Evolutionary conservation across 2,113 vertebrate species (phyloP).

Genomic region (Vulpes lagopus): DNA sequence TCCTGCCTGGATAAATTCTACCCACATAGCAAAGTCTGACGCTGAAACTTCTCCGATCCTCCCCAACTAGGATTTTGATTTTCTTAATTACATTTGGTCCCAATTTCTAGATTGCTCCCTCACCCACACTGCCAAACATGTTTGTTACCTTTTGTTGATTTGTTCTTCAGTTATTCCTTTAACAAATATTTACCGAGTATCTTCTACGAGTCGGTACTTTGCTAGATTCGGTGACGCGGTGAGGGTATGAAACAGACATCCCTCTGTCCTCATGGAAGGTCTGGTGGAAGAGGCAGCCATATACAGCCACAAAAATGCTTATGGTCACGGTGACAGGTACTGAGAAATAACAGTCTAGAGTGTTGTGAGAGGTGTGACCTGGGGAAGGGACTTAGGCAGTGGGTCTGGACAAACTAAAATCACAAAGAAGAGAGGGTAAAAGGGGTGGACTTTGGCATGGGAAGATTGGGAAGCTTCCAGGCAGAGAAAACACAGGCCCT

Average conservation of each 20-base stretch:
- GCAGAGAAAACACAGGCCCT: neutral
- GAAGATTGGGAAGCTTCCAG: neutral
- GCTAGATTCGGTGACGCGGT: neutral
- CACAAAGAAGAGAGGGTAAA: neutral
- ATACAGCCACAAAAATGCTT: neutral
- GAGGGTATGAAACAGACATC: neutral
- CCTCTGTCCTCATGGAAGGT: neutral
- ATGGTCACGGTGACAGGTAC: neutral
- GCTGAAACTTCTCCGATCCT: neutral
- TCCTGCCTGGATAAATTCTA: neutral
- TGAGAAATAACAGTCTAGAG: neutral
- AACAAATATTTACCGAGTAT: neutral
- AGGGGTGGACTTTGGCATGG: neutral
- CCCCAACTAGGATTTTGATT: neutral
- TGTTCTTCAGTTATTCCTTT: conserved; percentile 2
- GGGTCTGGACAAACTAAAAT: neutral
- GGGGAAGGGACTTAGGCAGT: neutral
- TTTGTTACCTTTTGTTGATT: neutral
- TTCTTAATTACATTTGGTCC: neutral
- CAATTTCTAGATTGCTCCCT: conserved; percentile 30
- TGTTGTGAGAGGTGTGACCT: neutral
- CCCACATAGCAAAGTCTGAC: neutral
- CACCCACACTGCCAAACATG: neutral
- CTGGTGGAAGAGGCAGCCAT: neutral
- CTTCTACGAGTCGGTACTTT: neutral